A percentile compares a stretch with the other conserved stretches of the same genome.
phyloP scores from a whole-genome alignment of 2,888 invertebrate species.

The Napeogenes sylphis region DNA sequence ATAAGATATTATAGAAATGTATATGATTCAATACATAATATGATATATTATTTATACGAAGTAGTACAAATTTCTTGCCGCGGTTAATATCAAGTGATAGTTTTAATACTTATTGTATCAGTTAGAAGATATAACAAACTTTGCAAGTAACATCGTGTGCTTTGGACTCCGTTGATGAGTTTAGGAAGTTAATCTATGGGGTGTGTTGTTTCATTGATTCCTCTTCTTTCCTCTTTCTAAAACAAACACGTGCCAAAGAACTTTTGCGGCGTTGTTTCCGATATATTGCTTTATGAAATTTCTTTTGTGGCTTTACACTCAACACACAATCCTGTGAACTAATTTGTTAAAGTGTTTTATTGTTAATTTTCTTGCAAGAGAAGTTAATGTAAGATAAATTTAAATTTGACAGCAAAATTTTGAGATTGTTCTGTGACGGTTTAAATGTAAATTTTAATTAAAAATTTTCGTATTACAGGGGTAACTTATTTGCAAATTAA shows the following conservation, averaged over 20 bases:
- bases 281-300: constrained; percentile 19
- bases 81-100: constrained; percentile 8
- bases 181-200: constrained; percentile 58
- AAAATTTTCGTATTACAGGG: too few relatives aligned
- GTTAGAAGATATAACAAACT: constrained; percentile 59
- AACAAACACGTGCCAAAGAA: constrained; percentile 29
- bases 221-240: constrained; percentile 20
- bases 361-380: too few relatives aligned
- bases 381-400: too few relatives aligned
- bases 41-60: too few relatives aligned
- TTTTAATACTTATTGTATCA: constrained; percentile 40
- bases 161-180: constrained; percentile 65
- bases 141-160: constrained; percentile 59
- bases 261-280: constrained; percentile 20
- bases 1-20: too few relatives aligned
- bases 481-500: too few relatives aligned
- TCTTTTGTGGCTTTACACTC: background rate
- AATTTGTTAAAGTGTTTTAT: too few relatives aligned
- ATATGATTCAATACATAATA: too few relatives aligned
- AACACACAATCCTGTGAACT: too few relatives aligned
- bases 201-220: constrained; percentile 43
- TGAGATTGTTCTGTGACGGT: too few relatives aligned
- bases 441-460: too few relatives aligned
- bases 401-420: too few relatives aligned
- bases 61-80: background rate